Conservation (phyloP, 2,888 invertebrate species). For the Apotomis capreana region DNA sequence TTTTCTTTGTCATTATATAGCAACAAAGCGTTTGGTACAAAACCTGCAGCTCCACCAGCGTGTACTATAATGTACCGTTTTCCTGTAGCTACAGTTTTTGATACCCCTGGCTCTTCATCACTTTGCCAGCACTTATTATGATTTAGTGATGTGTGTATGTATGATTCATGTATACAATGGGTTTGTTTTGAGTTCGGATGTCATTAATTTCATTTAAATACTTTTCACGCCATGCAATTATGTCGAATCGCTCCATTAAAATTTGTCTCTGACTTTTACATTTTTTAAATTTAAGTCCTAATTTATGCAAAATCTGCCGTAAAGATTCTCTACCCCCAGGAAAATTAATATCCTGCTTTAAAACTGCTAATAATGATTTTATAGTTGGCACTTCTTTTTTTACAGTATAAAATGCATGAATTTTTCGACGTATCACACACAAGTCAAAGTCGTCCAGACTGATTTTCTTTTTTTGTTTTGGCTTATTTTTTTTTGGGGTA, state of each 20-base stretch:
- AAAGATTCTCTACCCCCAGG: too few species aligned
- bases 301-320: too few species aligned
- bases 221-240: neutral
- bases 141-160: neutral
- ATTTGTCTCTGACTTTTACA: neutral
- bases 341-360: too few species aligned
- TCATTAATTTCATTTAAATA: neutral
- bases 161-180: neutral
- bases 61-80: neutral
- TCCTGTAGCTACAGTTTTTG: neutral
- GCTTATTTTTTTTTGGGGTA: too few species aligned
- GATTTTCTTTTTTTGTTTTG: too few species aligned
- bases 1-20: neutral
- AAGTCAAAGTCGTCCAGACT: too few species aligned
- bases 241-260: neutral
- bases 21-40: neutral
- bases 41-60: neutral
- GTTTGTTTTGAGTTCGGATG: neutral
- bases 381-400: too few species aligned
- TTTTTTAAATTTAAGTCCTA: neutral
- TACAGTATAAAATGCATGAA: too few species aligned
- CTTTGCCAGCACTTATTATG: conserved; percentile 4
- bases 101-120: neutral
- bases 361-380: too few species aligned
- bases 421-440: too few species aligned